These are phyloP conservation scores for Akabosia matsudoensis DNA, from an alignment of 1,140 invertebrate genomes.

Conservation along the genomic window DNA sequence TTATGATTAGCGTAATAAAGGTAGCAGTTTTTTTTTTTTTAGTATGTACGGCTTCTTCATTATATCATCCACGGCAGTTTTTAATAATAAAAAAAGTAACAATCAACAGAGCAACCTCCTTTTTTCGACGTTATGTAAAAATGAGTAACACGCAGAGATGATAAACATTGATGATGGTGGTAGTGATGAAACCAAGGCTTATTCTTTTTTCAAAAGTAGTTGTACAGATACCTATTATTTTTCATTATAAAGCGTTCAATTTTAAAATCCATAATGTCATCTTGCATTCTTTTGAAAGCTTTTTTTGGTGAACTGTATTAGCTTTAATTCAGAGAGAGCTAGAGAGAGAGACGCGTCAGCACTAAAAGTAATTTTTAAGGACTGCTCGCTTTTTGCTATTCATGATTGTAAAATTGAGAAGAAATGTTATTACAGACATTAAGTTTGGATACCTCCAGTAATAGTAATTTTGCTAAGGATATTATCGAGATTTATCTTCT, in stretches of 20 bases:
- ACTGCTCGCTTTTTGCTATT: too few species aligned
- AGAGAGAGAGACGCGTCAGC: too few species aligned
- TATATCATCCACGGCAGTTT: neutral
- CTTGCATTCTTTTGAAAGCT: too few species aligned
- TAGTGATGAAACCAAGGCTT: constrained; percentile 9
- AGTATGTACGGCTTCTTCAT: constrained; percentile 1
- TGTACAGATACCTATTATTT: neutral
- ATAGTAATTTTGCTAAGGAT: too few species aligned
- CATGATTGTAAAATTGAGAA: too few species aligned
- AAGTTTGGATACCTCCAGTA: too few species aligned
- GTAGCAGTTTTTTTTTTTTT: neutral
- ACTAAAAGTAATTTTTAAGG: too few species aligned
- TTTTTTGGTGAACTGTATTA: too few species aligned
- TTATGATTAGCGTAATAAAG: too few species aligned
- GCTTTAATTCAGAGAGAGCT: too few species aligned
- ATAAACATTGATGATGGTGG: neutral
- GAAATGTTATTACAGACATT: too few species aligned
- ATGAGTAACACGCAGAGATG: constrained; percentile 15
- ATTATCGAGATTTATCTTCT: too few species aligned
- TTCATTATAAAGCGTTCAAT: neutral
- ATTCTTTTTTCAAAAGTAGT: constrained; percentile 1
- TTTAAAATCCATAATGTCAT: constrained; percentile 24
- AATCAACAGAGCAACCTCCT: neutral
- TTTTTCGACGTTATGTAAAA: neutral
- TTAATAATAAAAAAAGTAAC: neutral